Evolutionary conservation across 2,113 vertebrate genomes (phyloP), one percentile per base, ranked within the genome.

Genomic region (Heptranchias perlo): DNA sequence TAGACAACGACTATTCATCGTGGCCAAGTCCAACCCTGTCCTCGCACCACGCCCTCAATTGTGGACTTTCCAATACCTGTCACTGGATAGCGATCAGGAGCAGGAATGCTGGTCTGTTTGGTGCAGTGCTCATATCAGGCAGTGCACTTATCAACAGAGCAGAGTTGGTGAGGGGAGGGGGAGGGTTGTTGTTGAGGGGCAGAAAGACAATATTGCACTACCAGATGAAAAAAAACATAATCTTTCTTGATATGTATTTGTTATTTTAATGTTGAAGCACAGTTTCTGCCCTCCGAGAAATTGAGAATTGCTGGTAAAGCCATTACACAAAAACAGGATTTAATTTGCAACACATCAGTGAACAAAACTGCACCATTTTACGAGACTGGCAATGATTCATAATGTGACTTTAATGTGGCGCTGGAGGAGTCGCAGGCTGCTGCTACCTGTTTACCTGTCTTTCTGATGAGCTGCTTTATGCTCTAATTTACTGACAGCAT

Each of bases 291-390:
- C 87, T 91, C 87, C 3, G 52, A 91, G 87, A 52, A 91, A 35
- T 54, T 58, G 13, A 35, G 87, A 91, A 91, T 28, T 35, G 28
- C 52, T 58, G 52, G 87, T 58, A 54, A 91, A 91, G 11, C 87
- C 52, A 58, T 61, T 91, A 35, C 87, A 61, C 87, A 91, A 31
- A 91, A 91, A 93, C 89, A 93, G 31, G 58, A 93, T 93, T 62
- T 62, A 93, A 93, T 93, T 93, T 93, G 54, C 89, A 62, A 93
- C 35, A 39, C 89, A 64, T 93, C 89, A 93, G 18, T 39, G 58
- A 62, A n/a, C 58, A 93, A 44, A 93, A 10, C 89, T 62, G 89
- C 35, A 18, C 16, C 89, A 93, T n/a, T 92, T 92, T 61, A 54
- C 21, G n/a, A 52, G 25, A 54, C 25, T 54, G 86, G 23, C 86